Evolutionary conservation across 2,797 vertebrate species (phyloP), one percentile per base, ranked within the genome.

Genomic region (Anableps anableps): DNA sequence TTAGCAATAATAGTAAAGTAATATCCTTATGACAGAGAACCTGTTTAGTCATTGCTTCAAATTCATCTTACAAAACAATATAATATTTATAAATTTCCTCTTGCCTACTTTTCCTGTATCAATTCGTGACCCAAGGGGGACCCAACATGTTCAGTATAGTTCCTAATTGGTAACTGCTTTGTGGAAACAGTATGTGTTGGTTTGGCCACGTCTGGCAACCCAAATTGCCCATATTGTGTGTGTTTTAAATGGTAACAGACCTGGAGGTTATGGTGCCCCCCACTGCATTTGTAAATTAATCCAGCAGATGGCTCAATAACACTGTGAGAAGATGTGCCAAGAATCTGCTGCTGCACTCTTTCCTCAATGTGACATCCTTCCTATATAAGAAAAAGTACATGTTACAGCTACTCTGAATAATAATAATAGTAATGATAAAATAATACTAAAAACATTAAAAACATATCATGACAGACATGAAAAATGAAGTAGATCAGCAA

Each of bases 301-400:
- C 91, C 94, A 90, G 53, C 84, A 94, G 94, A 93, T 89, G 92
- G 87, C 92, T 80, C 75, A 60, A 83, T 78, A 81, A 77, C 76
- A 76, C 82, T 60, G 60, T 70, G 51, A 70, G 58, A 14, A 5
- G 48, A 72, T 48, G 1, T 50, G 43, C 23, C 17, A 73, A 11
- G 2, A n/a, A 26, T 68, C 64, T 41, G 21, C 36, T 5, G 38
- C 6, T 5, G 38, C 6, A 45, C 26, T 47, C 16, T 47, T 47
- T 29, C 21, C 41, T 2, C 41, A 26, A n/a, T 4, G 4, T 71
- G 68, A 43, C 11, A 0, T 71, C 36, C 34, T 66, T 38, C 34
- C 23, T 17, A 43, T 13, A n/a, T 26, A 26, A 5, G 9, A 26
- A 43, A 23, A 43, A 43, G 64, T 68, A 11, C 19, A 70, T 43